Evolutionary conservation across 1,140 invertebrate species (phyloP).

Genomic region (Drosophila rufa): DNA sequence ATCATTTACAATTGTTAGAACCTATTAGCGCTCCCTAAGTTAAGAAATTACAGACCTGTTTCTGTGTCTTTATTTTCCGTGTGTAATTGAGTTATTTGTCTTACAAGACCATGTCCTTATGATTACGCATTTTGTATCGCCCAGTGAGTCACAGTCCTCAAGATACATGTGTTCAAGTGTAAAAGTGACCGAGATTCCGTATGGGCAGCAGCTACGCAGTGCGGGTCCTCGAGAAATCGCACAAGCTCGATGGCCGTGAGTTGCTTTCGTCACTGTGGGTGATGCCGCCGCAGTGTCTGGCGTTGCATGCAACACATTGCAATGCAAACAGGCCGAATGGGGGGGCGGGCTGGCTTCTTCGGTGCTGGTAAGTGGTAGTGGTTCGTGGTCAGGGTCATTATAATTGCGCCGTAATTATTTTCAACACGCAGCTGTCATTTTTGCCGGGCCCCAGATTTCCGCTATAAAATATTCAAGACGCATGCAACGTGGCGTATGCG

Average conservation of each 20-base stretch:
- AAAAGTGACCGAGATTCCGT: conserved; percentile 24
- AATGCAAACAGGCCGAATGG: conserved; percentile 15
- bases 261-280: conserved; percentile 45
- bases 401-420: conserved; percentile 71
- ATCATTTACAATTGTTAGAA: too few species aligned
- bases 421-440: conserved; percentile 75
- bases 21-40: background rate
- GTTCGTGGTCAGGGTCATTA: conserved; percentile 57
- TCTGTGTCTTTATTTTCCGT: background rate
- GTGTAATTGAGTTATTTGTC: background rate
- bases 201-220: conserved; percentile 4
- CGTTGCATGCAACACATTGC: conserved; percentile 70
- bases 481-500: conserved; percentile 69
- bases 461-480: conserved; percentile 64
- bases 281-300: conserved; percentile 62
- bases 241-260: conserved; percentile 37
- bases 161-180: background rate
- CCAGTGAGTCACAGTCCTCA: background rate
- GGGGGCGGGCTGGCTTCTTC: background rate
- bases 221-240: conserved; percentile 11
- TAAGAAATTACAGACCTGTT: background rate
- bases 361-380: conserved; percentile 21
- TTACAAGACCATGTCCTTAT: background rate
- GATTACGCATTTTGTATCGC: background rate
- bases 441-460: conserved; percentile 49